These are phyloP conservation scores for Lamproptera curius DNA, from an alignment of 2,888 invertebrate genomes.

Conservation along the genomic window DNA sequence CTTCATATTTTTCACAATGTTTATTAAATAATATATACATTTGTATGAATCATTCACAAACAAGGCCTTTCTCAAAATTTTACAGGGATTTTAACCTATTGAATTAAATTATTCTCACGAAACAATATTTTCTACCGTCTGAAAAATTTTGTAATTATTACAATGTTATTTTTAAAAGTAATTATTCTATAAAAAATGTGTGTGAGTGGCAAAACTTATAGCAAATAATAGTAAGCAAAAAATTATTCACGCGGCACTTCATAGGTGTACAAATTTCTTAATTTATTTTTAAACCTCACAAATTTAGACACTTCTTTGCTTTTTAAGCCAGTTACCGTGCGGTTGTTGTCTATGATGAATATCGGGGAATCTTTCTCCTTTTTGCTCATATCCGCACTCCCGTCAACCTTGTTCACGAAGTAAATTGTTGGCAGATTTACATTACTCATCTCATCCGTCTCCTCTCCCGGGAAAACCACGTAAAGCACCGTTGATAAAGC, in stretches of 20 bases:
- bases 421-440: constrained; percentile 51
- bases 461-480: constrained; percentile 47
- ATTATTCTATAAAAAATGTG: no score
- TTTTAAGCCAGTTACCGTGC: constrained; percentile 58
- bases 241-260: constrained; percentile 1
- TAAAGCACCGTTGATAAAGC: constrained; percentile 46
- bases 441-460: constrained; percentile 25
- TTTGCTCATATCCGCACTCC: constrained; percentile 26
- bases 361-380: constrained; percentile 41
- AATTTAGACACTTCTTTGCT: constrained; percentile 55
- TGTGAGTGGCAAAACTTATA: no score
- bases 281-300: constrained; percentile 53
- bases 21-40: no score
- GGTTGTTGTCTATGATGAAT: constrained; percentile 53
- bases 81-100: no score
- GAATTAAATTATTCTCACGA: no score
- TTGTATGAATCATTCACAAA: no score
- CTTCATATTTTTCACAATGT: no score
- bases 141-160: no score
- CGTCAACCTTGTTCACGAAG: constrained; percentile 44
- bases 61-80: no score
- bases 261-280: constrained; percentile 32
- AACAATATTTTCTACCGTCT: no score
- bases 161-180: no score
- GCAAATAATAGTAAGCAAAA: neutral